Evolutionary conservation across 2,797 vertebrate genomes (phyloP).

Genomic region (Smutsia temminckii): DNA sequence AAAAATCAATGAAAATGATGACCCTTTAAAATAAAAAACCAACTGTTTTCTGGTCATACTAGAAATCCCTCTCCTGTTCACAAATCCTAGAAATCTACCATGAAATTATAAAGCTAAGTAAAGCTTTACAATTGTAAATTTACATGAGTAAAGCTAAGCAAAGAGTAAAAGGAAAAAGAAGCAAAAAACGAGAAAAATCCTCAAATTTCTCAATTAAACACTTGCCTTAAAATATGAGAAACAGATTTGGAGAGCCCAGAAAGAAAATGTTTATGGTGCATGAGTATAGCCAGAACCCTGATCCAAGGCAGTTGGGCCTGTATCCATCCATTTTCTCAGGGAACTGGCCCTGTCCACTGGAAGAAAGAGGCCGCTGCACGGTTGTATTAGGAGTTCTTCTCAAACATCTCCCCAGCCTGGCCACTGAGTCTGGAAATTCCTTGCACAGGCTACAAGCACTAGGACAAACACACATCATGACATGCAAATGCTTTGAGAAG

Average conservation of each 20-base stretch:
- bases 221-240: neutral
- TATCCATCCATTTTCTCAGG: neutral
- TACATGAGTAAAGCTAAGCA: neutral
- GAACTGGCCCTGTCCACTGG: rapidly evolving
- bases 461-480: neutral
- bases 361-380: neutral
- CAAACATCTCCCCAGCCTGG: neutral
- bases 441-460: neutral
- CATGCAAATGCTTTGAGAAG: neutral
- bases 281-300: neutral
- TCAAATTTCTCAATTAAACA: neutral
- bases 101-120: conserved; percentile 17
- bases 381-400: neutral
- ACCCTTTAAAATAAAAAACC: neutral
- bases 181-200: neutral
- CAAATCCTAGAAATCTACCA: neutral
- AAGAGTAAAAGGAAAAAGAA: neutral
- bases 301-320: rapidly evolving
- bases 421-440: neutral
- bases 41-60: neutral
- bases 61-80: neutral
- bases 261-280: neutral
- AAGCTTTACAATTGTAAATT: neutral
- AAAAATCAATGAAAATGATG: conserved; percentile 8
- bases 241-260: neutral